Conservation (phyloP, 1,140 invertebrate genomes). For the Zaprionus taronus region DNA sequence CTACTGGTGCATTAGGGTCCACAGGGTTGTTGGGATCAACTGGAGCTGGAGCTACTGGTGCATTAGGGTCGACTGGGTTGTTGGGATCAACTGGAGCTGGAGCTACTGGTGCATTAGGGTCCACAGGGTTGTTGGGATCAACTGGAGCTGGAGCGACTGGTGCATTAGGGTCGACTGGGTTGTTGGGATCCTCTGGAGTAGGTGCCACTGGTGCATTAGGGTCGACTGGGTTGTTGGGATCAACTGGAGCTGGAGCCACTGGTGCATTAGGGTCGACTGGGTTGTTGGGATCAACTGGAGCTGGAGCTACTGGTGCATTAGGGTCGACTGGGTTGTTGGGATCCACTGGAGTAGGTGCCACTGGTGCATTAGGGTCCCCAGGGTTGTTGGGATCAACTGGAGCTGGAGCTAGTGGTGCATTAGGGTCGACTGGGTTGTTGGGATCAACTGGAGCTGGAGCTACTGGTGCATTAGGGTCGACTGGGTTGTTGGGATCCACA, state of each 20-base stretch:
- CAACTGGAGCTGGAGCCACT: neutral
- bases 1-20: neutral
- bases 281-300: conserved; percentile 22
- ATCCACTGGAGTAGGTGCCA: conserved; percentile 3
- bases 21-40: neutral
- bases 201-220: neutral
- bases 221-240: neutral
- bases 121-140: neutral
- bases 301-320: neutral
- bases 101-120: neutral
- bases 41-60: neutral
- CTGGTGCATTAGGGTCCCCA: conserved; percentile 25
- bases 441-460: conserved; percentile 13
- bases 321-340: conserved; percentile 25
- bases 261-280: conserved; percentile 28
- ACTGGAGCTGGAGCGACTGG: neutral
- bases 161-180: neutral
- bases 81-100: neutral
- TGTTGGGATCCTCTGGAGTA: neutral
- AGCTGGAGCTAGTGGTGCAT: neutral
- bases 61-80: neutral
- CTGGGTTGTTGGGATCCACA: neutral
- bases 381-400: conserved; percentile 30
- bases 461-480: neutral
- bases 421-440: conserved; percentile 24